These are phyloP conservation scores for Cylloceria caligata DNA, from an alignment of 2,888 invertebrate genomes.

Conservation along the genomic window DNA sequence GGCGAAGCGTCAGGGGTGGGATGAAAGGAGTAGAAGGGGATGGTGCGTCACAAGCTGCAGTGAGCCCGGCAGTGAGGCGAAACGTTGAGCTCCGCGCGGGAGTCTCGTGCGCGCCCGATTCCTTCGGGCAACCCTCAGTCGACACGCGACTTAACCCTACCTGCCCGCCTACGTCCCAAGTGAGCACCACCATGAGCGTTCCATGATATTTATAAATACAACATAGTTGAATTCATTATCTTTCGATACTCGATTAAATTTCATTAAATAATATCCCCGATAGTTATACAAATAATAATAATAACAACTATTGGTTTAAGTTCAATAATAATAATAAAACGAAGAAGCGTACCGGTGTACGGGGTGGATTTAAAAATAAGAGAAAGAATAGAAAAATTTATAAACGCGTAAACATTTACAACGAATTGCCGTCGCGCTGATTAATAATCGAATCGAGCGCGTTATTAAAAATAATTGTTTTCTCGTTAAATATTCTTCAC, in stretches of 20 bases:
- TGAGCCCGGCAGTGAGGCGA: conserved; percentile 84
- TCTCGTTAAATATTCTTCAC: conserved; percentile 3
- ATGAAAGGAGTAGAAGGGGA: conserved; percentile 72
- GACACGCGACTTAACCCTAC: conserved; percentile 73
- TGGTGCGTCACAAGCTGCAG: conserved; percentile 84
- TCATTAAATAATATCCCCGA: not conserved
- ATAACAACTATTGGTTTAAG: not conserved
- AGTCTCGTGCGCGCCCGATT: conserved; percentile 81
- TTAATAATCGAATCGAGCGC: not conserved
- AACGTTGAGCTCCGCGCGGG: conserved; percentile 83
- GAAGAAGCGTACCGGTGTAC: conserved; percentile 10
- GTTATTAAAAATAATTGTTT: not conserved
- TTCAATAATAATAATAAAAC: not conserved
- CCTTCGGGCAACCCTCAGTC: conserved; percentile 67
- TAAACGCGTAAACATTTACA: conserved; percentile 2
- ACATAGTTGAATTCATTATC: conserved; percentile 9
- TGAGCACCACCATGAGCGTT: conserved; percentile 66
- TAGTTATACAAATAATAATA: not conserved
- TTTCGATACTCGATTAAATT: conserved; percentile 18
- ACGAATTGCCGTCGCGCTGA: not conserved
- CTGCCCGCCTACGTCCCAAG: conserved; percentile 67
- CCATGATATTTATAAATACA: conserved; percentile 35
- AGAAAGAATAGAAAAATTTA: conserved; percentile 7
- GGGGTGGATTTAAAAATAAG: conserved; percentile 12
- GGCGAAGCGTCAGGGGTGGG: conserved; percentile 70